These are phyloP conservation scores for Calcarius ornatus DNA, from an alignment of 2,113 vertebrate genomes.

Conservation along the genomic window DNA sequence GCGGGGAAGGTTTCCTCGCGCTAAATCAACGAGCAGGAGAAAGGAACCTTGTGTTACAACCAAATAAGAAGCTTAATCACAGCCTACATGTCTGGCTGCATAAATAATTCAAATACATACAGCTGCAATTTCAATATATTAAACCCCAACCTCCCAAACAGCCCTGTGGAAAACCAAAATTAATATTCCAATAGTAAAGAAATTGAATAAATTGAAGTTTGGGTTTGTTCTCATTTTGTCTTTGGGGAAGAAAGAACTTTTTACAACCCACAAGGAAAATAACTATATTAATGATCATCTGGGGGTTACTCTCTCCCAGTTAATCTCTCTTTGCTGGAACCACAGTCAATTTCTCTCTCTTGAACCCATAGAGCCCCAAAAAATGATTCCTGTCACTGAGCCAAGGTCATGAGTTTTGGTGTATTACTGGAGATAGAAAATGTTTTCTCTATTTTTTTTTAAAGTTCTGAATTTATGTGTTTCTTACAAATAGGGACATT, in stretches of 20 bases:
- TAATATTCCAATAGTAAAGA: not conserved
- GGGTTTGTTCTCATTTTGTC: not conserved
- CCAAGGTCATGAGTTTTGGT: not conserved
- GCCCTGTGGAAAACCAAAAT: not conserved
- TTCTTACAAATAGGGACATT: not conserved
- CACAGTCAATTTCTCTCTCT: not conserved
- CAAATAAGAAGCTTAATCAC: not conserved
- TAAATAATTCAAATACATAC: constrained; percentile 11
- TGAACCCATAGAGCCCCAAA: not conserved
- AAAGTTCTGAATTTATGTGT: not conserved
- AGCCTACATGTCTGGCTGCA: not conserved
- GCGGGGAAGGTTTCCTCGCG: not conserved
- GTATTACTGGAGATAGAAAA: not conserved
- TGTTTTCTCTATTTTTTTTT: not conserved
- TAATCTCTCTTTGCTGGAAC: not conserved
- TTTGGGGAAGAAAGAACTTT: not conserved
- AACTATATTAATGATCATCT: not conserved
- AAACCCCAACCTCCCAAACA: not conserved
- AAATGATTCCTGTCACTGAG: not conserved
- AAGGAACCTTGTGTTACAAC: not conserved
- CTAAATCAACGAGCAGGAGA: constrained; percentile 14
- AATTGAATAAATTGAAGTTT: not conserved
- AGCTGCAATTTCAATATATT: not conserved
- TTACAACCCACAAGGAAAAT: not conserved
- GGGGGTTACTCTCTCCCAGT: not conserved